Evolutionary conservation across 2,113 vertebrate genomes (phyloP).

Genomic region (Apeltes quadracus): DNA sequence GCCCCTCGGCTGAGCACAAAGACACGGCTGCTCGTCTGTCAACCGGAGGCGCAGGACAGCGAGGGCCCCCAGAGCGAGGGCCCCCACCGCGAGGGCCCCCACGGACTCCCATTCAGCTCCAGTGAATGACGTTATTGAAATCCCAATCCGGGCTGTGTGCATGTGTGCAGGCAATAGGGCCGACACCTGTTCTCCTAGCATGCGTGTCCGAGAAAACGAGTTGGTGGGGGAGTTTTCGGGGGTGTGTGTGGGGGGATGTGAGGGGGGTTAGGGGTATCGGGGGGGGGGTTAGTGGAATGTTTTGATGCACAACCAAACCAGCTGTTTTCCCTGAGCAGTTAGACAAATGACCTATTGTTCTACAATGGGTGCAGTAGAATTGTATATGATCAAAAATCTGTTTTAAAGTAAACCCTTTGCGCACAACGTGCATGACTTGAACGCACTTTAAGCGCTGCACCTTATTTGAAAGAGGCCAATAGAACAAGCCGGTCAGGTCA

Average conservation of each 20-base stretch:
- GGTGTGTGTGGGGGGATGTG: background rate
- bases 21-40: conserved; percentile 74
- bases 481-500: background rate
- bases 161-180: conserved; percentile 58
- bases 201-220: conserved; percentile 54
- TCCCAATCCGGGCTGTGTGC: conserved; percentile 55
- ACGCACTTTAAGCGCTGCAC: background rate
- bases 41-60: conserved; percentile 57
- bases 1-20: conserved; percentile 73
- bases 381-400: background rate
- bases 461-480: background rate
- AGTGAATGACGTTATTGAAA: conserved; percentile 77
- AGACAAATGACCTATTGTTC: conserved; percentile 12
- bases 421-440: too few species aligned
- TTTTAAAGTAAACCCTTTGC: background rate
- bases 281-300: conserved; percentile 45
- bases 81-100: conserved; percentile 66
- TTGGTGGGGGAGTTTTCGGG: background rate
- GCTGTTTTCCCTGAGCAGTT: conserved; percentile 51
- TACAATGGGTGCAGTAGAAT: background rate
- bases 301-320: conserved; percentile 55
- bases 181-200: conserved; percentile 73
- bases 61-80: too few species aligned
- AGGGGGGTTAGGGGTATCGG: background rate
- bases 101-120: conserved; percentile 68